Evolutionary conservation across 2,113 vertebrate species (phyloP), one percentile per base, ranked within the genome.

Genomic region (Pseudorhombus dupliciocellatus): DNA sequence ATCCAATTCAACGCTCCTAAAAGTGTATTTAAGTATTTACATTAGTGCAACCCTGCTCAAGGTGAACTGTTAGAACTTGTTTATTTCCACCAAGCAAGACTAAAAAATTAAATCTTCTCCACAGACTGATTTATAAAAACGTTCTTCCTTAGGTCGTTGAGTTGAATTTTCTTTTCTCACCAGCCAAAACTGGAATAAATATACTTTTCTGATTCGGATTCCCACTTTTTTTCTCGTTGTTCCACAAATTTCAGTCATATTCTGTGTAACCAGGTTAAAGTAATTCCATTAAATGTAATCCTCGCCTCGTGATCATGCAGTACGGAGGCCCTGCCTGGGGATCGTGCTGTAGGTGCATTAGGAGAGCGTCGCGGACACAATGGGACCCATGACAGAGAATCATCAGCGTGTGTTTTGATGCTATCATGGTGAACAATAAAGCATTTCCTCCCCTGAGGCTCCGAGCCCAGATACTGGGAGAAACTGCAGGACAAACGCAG

Each of bases 371-470:
- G 72, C 25, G 26, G 73, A 75, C 54, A 76, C 82, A 78, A 84
- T 63, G 22, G 70, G 42, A 83, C 57, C 48, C 75, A 63, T 83
- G 88, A 77, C 79, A 63, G 70, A 59, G 74, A 75, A 79, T 77
- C 68, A 79, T 80, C 54, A 24, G 52, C 51, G 67, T 76, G 76
- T 72, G 76, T 82, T 83, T 81, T 81, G 74, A 84, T 83, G 74
- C 63, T 71, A 84, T 84, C 79, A 62, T 2, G 18, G 75, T 40
- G 69, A 85, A 86, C 75, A 79, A 79, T 84, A 71, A 83, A 68
- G 74, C 68, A 37, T 50, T 55, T 9, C 5, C 57, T 10, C 57
- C 46, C 81, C 52, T 0, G 52, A 74, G 77, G 74, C 71, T 59
- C 25, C 16, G 58, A 7, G 59, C 5, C 50, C 67, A 76, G 70